phyloP scores from a whole-genome alignment of 2,797 vertebrate species.

The Microctenopoma stevenorrisi region DNA sequence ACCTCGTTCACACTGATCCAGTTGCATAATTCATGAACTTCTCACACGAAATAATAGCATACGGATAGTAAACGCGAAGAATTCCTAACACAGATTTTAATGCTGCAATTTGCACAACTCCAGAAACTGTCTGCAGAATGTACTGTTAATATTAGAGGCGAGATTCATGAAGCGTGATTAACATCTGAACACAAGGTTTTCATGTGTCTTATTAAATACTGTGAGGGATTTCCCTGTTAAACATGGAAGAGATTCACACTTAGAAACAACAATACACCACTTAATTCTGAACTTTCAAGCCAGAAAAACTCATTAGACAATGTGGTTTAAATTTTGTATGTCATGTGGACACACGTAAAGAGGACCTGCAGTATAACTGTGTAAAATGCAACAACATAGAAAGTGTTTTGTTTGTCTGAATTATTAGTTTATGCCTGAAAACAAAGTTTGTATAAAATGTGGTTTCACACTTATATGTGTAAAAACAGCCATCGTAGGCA shows the following conservation, averaged over 20 bases:
- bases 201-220: slow-evolving; percentile 10
- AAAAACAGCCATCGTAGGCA: not conserved
- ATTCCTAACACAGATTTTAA: slow-evolving; percentile 3
- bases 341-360: not conserved
- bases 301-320: not conserved
- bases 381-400: too few relatives aligned
- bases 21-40: slow-evolving; percentile 48
- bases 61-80: not conserved
- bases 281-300: not conserved
- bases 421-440: not conserved
- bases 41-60: slow-evolving; percentile 14
- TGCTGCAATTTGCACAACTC: slow-evolving; percentile 20
- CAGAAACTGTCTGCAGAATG: slow-evolving; percentile 8
- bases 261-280: not conserved
- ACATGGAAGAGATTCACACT: not conserved
- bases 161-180: slow-evolving; percentile 24
- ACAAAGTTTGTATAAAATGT: not conserved
- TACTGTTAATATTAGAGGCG: slow-evolving; percentile 12
- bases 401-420: not conserved
- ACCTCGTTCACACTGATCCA: slow-evolving; percentile 48
- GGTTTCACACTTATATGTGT: not conserved
- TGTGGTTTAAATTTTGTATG: not conserved
- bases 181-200: slow-evolving; percentile 18
- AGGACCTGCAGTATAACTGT: not conserved
- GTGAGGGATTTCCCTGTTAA: slow-evolving; percentile 1